These are phyloP conservation scores for Pedicia rivosa DNA, from an alignment of 2,888 invertebrate genomes.

Conservation along the genomic window DNA sequence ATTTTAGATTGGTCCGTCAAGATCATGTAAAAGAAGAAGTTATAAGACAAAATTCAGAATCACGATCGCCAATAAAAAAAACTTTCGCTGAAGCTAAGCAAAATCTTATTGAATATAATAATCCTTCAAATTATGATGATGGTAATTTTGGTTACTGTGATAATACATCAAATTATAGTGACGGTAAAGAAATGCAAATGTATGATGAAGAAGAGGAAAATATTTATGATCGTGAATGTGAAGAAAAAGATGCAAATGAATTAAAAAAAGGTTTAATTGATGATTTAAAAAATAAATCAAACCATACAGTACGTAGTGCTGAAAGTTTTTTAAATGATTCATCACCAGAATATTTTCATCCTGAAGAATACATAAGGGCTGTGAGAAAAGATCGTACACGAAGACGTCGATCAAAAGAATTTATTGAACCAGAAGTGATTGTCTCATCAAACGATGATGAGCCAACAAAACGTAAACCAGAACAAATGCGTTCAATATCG, in stretches of 20 bases:
- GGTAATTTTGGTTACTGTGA: not conserved
- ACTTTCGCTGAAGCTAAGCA: slow-evolving; percentile 29
- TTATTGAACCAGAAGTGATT: slow-evolving; percentile 11
- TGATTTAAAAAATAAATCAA: slow-evolving; percentile 5
- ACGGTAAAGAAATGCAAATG: slow-evolving; percentile 3
- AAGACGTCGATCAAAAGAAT: slow-evolving; percentile 12
- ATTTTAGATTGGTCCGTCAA: slow-evolving; percentile 22
- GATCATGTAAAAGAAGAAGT: slow-evolving; percentile 26
- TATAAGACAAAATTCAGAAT: slow-evolving; percentile 7
- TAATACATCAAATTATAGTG: not conserved
- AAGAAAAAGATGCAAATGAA: not conserved
- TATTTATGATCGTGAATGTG: slow-evolving; percentile 3
- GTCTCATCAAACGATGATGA: slow-evolving; percentile 11
- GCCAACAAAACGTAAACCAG: slow-evolving; percentile 21
- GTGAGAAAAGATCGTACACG: slow-evolving; percentile 13
- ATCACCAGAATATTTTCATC: slow-evolving; percentile 12
- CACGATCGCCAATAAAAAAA: slow-evolving; percentile 14
- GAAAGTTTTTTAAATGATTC: slow-evolving; percentile 12
- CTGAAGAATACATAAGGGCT: slow-evolving; percentile 12
- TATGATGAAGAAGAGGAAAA: slow-evolving; percentile 6
- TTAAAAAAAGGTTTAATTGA: slow-evolving; percentile 13
- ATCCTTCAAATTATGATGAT: not conserved
- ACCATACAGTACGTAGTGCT: slow-evolving; percentile 9
- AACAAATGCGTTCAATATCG: slow-evolving; percentile 28
- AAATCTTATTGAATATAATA: slow-evolving; percentile 22